A percentile compares a stretch with the other conserved stretches of the same genome.
These are phyloP conservation scores for Lamprologus sp. DNA, from an alignment of 2,113 vertebrate species.

Conservation along the genomic window DNA sequence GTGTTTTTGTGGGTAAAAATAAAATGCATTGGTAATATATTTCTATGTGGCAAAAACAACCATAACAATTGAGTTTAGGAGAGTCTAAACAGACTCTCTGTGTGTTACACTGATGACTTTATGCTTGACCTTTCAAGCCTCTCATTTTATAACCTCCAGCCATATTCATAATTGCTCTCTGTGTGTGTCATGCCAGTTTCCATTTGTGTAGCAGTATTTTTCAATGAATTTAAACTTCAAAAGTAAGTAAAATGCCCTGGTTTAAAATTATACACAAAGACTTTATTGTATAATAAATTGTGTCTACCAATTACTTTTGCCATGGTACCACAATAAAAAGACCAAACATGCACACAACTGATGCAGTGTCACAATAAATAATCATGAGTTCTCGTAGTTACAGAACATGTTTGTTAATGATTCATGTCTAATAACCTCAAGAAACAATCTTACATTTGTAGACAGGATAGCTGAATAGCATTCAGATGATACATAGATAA, in stretches of 20 bases:
- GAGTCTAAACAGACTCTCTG: constrained; percentile 37
- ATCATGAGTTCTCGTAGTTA: neutral
- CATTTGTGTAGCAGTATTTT: constrained; percentile 8
- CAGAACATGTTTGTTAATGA: neutral
- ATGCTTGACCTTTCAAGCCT: constrained; percentile 49
- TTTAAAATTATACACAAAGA: constrained; percentile 31
- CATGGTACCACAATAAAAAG: neutral
- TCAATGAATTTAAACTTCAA: constrained; percentile 30
- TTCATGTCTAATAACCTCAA: neutral
- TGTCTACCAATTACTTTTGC: neutral
- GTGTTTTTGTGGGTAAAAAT: constrained; percentile 11
- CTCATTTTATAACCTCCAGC: constrained; percentile 38
- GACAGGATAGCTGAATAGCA: neutral
- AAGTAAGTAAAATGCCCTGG: neutral
- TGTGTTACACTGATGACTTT: constrained; percentile 49
- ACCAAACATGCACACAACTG: neutral
- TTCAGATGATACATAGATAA: neutral
- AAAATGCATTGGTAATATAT: constrained; percentile 10
- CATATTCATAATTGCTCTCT: constrained; percentile 39
- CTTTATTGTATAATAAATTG: constrained; percentile 16
- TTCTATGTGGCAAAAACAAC: constrained; percentile 10
- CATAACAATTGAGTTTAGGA: constrained; percentile 27
- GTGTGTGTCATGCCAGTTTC: constrained; percentile 8
- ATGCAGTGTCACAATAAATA: neutral
- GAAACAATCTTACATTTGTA: neutral